Evolutionary conservation across 2,113 vertebrate genomes (phyloP).

Genomic region (Typhlomys cinereus): DNA sequence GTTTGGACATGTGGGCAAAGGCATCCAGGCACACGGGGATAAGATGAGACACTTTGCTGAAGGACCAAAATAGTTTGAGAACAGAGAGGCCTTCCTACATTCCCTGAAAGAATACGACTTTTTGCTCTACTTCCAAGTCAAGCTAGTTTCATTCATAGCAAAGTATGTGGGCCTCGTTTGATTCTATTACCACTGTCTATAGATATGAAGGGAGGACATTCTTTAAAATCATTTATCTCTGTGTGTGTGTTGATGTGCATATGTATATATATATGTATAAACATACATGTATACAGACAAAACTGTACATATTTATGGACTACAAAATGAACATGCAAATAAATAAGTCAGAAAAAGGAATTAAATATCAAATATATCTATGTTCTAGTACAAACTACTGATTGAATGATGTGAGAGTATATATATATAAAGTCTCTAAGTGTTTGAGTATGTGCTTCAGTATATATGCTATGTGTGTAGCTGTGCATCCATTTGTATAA

Average conservation of each 20-base stretch:
- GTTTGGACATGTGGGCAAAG: accelerated
- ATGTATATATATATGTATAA: not conserved
- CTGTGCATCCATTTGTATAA: not conserved
- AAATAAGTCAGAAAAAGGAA: not conserved
- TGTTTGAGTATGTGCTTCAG: accelerated
- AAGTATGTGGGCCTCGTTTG: no score
- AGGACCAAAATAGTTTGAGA: not conserved
- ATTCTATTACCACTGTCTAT: no score
- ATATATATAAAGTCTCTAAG: not conserved
- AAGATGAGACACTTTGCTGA: not conserved
- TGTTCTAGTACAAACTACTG: not conserved
- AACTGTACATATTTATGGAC: not conserved
- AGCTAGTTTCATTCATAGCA: accelerated
- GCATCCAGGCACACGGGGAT: not conserved
- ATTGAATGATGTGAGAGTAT: not conserved
- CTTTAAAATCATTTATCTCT: not conserved
- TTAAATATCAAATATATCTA: not conserved
- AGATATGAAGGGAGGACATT: not conserved
- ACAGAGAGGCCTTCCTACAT: accelerated
- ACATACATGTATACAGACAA: no score
- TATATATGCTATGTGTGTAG: not conserved
- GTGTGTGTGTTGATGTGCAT: not conserved
- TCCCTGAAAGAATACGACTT: not conserved
- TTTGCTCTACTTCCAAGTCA: not conserved
- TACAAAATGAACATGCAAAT: not conserved